These are phyloP conservation scores for Charina bottae DNA, from an alignment of 2,113 vertebrate species.

Conservation along the genomic window DNA sequence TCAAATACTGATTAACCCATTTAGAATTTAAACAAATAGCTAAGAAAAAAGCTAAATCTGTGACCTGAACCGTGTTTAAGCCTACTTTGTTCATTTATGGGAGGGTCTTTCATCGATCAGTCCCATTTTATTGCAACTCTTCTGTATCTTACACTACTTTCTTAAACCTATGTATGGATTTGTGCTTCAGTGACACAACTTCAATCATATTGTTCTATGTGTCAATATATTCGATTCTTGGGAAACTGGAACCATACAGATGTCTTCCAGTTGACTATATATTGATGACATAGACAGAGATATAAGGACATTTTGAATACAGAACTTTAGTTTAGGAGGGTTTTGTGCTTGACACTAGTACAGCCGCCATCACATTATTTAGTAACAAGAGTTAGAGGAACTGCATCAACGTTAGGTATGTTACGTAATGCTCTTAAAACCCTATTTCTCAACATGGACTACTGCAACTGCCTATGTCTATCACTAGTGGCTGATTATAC, in stretches of 20 bases:
- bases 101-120: conserved; percentile 16
- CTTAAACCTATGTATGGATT: conserved; percentile 28
- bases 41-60: background rate
- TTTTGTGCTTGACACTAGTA: conserved; percentile 58
- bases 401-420: conserved; percentile 50
- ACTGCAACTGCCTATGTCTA: conserved; percentile 51
- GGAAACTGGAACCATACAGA: conserved; percentile 17
- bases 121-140: conserved; percentile 26
- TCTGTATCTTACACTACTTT: conserved; percentile 6
- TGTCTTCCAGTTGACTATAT: conserved; percentile 25
- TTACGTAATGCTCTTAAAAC: conserved; percentile 57
- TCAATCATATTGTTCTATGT: background rate
- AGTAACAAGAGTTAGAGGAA: conserved; percentile 57
- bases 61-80: background rate
- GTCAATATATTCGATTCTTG: background rate
- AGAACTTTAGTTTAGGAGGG: conserved; percentile 26
- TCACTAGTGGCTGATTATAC: conserved; percentile 60
- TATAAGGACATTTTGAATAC: conserved; percentile 48
- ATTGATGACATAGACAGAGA: conserved; percentile 11
- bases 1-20: background rate
- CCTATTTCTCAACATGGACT: conserved; percentile 58
- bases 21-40: background rate
- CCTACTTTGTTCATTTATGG: background rate
- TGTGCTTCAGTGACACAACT: conserved; percentile 16
- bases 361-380: conserved; percentile 34